phyloP scores from a whole-genome alignment of 1,140 invertebrate species.

The Anadara kagoshimensis region DNA sequence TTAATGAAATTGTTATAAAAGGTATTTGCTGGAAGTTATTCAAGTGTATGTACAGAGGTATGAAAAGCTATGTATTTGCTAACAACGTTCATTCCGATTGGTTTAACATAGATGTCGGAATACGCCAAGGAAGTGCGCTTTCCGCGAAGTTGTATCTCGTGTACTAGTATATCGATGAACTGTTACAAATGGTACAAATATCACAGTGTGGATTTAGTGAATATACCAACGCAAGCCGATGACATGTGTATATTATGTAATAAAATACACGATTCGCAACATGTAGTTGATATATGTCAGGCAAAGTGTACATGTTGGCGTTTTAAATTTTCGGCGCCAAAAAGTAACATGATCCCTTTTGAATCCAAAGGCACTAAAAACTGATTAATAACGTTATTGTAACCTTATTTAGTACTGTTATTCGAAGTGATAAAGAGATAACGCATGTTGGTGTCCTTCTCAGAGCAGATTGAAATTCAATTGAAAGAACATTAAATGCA shows the following conservation, averaged over 20 bases:
- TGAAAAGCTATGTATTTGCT: neutral
- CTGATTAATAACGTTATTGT: neutral
- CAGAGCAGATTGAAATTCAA: neutral
- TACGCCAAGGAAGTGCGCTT: neutral
- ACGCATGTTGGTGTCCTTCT: conserved; percentile 1
- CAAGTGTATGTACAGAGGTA: too few relatives aligned
- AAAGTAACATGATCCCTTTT: conserved; percentile 1
- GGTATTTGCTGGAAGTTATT: neutral
- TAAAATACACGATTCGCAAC: neutral
- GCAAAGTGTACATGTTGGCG: neutral
- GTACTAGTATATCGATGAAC: neutral
- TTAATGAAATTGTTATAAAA: neutral
- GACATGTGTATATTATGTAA: conserved; percentile 12
- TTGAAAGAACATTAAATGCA: neutral
- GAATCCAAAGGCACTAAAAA: neutral
- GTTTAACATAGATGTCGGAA: neutral
- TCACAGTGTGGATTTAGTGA: neutral
- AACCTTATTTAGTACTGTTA: neutral
- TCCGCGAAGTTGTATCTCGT: neutral
- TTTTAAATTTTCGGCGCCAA: conserved; percentile 1
- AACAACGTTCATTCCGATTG: neutral
- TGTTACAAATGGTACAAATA: neutral
- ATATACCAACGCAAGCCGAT: conserved; percentile 13
- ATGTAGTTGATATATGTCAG: conserved; percentile 3
- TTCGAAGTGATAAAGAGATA: neutral